Base-by-base conservation (phyloP, 2,888 invertebrate species). In the Strigamia crassipes region DNA sequence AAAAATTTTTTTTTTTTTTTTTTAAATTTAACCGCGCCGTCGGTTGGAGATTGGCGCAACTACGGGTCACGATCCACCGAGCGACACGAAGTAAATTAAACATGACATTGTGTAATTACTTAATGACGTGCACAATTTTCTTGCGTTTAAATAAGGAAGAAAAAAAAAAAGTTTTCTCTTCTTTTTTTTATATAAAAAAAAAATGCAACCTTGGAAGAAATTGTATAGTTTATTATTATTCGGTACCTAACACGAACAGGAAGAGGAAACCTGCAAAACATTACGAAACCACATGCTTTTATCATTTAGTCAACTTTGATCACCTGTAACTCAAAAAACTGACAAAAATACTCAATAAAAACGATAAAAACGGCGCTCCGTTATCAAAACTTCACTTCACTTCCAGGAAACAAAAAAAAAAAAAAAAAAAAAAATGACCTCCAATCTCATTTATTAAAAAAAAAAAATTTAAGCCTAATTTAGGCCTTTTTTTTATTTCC, bases 201-300 rank as follows among this genome's bases (percentile, higher is more conserved):
- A 31, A 66, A 66, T 27, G 8, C 23, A n/a, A 66, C 66, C 66
- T 66, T 66, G 66, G n/a, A 66, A 66, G 34, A 66, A 66, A 66
- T 61, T 46, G 42, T 46, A 61, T 61, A 5, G 21, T 61, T 61
- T 56, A n/a, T 51, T 51, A 6, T 4, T 23, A 21, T 23, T 23
- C 61, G 61, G 15, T 61, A 27, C 27, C 27, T 66, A 27, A 66
- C 23, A 15, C 15, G 66, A 27, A 66, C 66, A 66, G 66, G 66
- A 66, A 66, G 23, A 66, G 15, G 23, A 66, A 66, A 66, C 27
- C 66, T 51, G 51, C 15, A 51, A 66, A 66, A 27, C 23, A 5
- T 66, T 66, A 66, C 66, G 66, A 66, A 23, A 66, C 31, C 0
- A 5, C 66, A 34, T 34, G 34, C 34, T 34, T 34, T 18, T n/a